Evolutionary conservation across 2,888 invertebrate genomes (phyloP).

Genomic region (Stegana nigrithorax): DNA sequence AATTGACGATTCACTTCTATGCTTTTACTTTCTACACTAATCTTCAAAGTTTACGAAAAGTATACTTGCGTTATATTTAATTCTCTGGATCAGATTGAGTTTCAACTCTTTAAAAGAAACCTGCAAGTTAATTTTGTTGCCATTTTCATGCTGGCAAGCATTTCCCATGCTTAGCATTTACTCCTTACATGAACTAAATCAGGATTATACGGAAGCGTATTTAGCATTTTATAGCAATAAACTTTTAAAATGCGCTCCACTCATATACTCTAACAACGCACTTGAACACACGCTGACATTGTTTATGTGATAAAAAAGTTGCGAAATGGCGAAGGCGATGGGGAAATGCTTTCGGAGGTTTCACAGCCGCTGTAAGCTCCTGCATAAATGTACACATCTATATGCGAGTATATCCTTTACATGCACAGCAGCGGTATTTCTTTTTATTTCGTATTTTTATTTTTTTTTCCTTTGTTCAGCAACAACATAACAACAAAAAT

Average conservation of each 20-base stretch:
- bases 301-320: slow-evolving; percentile 47
- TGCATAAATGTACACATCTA: slow-evolving; percentile 34
- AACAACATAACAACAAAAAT: no score
- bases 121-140: no score
- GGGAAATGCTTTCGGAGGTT: slow-evolving; percentile 29
- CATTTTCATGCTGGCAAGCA: no score
- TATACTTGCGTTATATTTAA: no score
- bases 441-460: neutral
- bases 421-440: neutral
- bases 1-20: no score
- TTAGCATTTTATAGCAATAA: slow-evolving; percentile 58
- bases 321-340: neutral
- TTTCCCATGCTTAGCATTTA: no score
- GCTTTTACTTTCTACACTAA: no score
- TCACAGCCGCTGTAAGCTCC: slow-evolving; percentile 27
- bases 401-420: slow-evolving; percentile 32
- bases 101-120: no score
- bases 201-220: no score
- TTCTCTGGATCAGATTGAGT: no score
- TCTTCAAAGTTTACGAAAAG: no score
- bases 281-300: slow-evolving; percentile 49
- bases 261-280: slow-evolving; percentile 2
- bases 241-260: neutral
- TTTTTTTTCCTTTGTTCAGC: slow-evolving; percentile 10
- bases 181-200: no score